A percentile compares a stretch with the other conserved stretches of the same genome.
phyloP scores from a whole-genome alignment of 2,113 vertebrate genomes.

The Leptobrachium leishanense region DNA sequence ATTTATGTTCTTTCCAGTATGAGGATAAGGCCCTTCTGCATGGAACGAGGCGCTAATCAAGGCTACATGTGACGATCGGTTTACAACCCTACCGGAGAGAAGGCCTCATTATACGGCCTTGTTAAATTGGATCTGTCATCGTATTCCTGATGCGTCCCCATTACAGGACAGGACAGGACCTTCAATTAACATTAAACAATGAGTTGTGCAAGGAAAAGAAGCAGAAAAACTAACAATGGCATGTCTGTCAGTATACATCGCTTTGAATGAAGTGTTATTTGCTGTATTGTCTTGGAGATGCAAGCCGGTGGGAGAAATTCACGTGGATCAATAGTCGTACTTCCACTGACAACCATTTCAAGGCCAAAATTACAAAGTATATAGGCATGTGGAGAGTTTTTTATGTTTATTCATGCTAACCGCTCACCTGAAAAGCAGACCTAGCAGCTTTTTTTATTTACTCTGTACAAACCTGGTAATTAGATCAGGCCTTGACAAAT shows the following conservation, averaged over 20 bases:
- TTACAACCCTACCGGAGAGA: neutral
- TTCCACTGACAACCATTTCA: no score
- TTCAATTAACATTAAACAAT: constrained; percentile 23
- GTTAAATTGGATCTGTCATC: constrained; percentile 1
- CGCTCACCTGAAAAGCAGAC: no score
- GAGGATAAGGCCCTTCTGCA: neutral
- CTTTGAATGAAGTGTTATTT: neutral
- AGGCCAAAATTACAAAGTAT: no score
- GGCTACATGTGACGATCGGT: neutral
- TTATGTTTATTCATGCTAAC: no score
- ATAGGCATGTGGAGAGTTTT: no score
- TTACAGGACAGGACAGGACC: neutral
- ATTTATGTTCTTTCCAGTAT: constrained; percentile 17
- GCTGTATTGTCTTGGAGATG: neutral
- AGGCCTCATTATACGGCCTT: constrained; percentile 2
- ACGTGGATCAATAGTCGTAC: neutral
- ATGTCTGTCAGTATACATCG: neutral
- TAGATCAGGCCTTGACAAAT: no score
- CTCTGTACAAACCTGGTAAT: no score
- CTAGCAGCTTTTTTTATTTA: no score
- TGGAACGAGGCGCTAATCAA: constrained; percentile 6
- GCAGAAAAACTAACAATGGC: constrained; percentile 8
- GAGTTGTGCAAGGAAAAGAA: neutral
- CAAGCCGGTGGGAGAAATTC: neutral
- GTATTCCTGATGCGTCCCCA: constrained; percentile 3